These are phyloP conservation scores for Theodoxus fluviatilis DNA, from an alignment of 2,888 invertebrate genomes.

Conservation along the genomic window DNA sequence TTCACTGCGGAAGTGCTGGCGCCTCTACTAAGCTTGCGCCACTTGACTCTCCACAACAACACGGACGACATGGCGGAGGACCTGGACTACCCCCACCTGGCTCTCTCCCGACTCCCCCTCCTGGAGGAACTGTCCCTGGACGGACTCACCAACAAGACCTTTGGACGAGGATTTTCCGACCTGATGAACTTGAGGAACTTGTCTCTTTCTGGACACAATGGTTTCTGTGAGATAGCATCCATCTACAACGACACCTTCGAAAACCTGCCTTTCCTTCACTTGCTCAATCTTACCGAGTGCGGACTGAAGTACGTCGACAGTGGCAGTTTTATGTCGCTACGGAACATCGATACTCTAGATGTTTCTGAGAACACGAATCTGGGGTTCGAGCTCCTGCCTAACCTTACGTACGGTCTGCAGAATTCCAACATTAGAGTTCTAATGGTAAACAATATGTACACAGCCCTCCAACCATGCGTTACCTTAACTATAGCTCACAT, in stretches of 20 bases:
- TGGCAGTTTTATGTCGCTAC: no score
- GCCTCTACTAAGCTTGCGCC: not conserved
- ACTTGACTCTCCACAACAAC: not conserved
- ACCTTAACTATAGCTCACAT: no score
- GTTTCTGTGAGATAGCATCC: not conserved
- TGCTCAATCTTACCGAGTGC: no score
- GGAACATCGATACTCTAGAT: no score
- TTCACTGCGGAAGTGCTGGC: slow-evolving; percentile 15
- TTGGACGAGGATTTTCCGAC: slow-evolving; percentile 18
- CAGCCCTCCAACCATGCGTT: no score
- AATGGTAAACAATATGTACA: no score
- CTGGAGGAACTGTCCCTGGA: slow-evolving; percentile 25
- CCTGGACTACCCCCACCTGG: slow-evolving; percentile 27
- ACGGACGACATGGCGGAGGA: no score
- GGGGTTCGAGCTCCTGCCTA: no score
- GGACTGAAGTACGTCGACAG: no score
- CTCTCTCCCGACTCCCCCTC: slow-evolving; percentile 20
- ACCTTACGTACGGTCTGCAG: no score
- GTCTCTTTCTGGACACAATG: not conserved
- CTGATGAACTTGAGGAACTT: slow-evolving; percentile 18
- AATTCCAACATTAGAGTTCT: no score
- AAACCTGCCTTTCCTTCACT: not conserved
- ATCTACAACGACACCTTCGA: not conserved
- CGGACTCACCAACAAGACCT: slow-evolving; percentile 18
- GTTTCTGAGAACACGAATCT: no score